phyloP scores from a whole-genome alignment of 2,797 vertebrate genomes.

The Poecilia wingei region DNA sequence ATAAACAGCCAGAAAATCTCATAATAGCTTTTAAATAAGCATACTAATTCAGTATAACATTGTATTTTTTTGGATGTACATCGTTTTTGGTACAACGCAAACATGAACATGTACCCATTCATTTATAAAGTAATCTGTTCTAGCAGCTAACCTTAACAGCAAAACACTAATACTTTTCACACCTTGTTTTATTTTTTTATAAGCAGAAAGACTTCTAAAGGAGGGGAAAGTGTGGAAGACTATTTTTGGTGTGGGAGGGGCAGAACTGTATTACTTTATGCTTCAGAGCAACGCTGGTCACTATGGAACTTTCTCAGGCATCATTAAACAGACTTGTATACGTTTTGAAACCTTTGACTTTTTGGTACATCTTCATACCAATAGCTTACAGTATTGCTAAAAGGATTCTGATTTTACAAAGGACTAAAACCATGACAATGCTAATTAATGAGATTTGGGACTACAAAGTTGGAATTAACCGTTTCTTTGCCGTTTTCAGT shows the following conservation, averaged over 20 bases:
- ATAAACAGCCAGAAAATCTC: neutral
- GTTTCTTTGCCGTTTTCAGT: neutral
- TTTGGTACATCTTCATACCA: neutral
- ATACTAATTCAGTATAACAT: no score
- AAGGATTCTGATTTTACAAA: neutral
- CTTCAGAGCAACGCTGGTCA: neutral
- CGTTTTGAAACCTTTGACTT: neutral
- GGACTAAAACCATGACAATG: neutral
- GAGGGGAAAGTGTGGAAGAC: neutral
- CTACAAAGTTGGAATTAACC: neutral
- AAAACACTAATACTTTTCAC: neutral
- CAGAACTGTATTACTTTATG: neutral
- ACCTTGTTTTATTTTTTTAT: neutral
- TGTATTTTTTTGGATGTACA: neutral
- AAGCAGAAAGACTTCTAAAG: neutral
- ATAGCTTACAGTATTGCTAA: neutral
- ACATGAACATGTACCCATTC: neutral
- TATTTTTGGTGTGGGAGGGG: neutral
- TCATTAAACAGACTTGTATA: neutral
- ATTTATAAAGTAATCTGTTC: neutral
- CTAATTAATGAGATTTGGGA: constrained; percentile 14
- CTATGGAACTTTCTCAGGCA: neutral
- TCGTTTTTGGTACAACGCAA: neutral
- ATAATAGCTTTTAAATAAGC: neutral
- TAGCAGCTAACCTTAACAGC: neutral